These are phyloP conservation scores for Orthonychiurus folsomi DNA, from an alignment of 2,888 invertebrate species.

Conservation along the genomic window DNA sequence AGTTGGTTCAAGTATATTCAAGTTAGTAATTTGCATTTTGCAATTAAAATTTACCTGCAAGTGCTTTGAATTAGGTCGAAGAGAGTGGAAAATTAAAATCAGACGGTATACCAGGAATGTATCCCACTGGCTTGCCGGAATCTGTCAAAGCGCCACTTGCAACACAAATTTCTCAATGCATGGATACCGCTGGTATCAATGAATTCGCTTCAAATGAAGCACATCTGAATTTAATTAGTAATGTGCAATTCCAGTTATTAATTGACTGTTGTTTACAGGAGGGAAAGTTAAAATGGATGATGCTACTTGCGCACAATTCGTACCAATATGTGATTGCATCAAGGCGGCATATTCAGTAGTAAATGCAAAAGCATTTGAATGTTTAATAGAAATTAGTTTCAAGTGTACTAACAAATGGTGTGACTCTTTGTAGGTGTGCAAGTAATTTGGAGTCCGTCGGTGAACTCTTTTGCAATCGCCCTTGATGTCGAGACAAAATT, in stretches of 20 bases:
- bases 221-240: neutral
- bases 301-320: neutral
- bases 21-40: neutral
- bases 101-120: neutral
- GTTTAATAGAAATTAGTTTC: too few species aligned
- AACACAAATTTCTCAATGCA: neutral
- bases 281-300: neutral
- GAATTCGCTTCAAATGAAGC: neutral
- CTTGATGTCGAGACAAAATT: too few species aligned
- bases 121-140: neutral
- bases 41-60: neutral
- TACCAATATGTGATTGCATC: neutral
- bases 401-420: too few species aligned
- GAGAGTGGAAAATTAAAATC: neutral
- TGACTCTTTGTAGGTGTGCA: too few species aligned
- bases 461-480: too few species aligned
- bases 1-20: neutral
- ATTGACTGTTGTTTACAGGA: neutral
- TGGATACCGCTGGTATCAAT: neutral
- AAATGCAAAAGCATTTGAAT: too few species aligned
- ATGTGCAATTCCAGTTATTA: neutral
- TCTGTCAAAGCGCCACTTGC: neutral
- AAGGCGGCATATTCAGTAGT: neutral
- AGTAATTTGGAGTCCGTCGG: too few species aligned
- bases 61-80: neutral